Conservation (phyloP, 2,113 vertebrate species). For the Hydrolagus affinis region DNA sequence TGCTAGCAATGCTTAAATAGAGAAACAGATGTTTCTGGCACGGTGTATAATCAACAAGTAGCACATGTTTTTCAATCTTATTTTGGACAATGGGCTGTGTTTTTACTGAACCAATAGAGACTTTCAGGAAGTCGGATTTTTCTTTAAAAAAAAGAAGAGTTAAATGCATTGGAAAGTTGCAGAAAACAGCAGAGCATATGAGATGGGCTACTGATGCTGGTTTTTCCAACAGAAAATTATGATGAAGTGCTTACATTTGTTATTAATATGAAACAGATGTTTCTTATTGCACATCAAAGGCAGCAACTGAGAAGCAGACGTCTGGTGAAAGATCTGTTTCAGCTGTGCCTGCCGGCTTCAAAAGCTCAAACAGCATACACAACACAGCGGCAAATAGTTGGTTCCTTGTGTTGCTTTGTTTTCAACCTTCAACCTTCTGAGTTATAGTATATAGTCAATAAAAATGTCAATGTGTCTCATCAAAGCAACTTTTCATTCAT, state of each 20-base stretch:
- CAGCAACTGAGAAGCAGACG: no score
- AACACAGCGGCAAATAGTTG: not conserved
- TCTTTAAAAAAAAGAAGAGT: not conserved
- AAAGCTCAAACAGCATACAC: not conserved
- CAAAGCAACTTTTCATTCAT: not conserved
- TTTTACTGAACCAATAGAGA: not conserved
- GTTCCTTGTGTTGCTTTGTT: not conserved
- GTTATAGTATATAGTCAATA: not conserved
- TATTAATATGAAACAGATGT: not conserved
- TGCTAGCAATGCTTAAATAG: not conserved
- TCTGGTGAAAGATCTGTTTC: not conserved
- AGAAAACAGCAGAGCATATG: not conserved
- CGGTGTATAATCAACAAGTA: not conserved
- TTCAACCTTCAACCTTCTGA: not conserved
- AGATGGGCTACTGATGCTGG: not conserved
- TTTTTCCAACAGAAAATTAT: not conserved
- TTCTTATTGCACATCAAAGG: not conserved
- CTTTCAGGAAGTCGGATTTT: not conserved
- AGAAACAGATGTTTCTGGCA: not conserved
- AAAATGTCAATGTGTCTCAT: not conserved
- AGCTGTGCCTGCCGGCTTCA: no score
- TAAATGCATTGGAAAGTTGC: not conserved
- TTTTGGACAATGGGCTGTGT: no score
- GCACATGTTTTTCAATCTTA: not conserved
- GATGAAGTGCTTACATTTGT: no score